A percentile compares a stretch with the other conserved stretches of the same genome.
These are phyloP conservation scores for Harpagus bidentatus DNA, from an alignment of 2,113 vertebrate genomes.

Conservation along the genomic window DNA sequence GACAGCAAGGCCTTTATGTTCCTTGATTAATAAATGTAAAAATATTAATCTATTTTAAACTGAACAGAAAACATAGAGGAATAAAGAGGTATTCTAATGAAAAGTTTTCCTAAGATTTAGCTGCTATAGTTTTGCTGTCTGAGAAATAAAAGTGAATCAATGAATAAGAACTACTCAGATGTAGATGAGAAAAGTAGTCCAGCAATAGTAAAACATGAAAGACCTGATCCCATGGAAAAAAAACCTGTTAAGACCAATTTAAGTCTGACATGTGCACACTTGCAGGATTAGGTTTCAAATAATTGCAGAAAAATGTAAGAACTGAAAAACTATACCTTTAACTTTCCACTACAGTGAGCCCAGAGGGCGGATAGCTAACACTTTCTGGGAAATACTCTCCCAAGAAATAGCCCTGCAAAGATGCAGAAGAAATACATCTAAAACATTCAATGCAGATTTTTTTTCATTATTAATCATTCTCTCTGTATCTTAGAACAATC, in stretches of 20 bases:
- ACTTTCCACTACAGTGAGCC: not conserved
- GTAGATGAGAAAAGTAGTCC: not conserved
- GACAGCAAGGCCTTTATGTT: not conserved
- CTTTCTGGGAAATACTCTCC: not conserved
- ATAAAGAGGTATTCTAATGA: not conserved
- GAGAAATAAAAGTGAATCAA: not conserved
- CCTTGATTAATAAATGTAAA: not conserved
- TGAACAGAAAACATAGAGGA: not conserved
- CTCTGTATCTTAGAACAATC: not conserved
- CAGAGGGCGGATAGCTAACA: not conserved
- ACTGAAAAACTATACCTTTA: not conserved
- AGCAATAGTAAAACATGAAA: not conserved
- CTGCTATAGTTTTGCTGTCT: not conserved
- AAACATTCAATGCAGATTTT: not conserved
- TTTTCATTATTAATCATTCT: not conserved
- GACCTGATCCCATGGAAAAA: not conserved
- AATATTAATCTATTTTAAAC: not conserved
- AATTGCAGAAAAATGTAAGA: not conserved
- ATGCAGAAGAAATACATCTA: not conserved
- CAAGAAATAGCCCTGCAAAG: not conserved
- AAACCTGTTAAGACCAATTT: not conserved
- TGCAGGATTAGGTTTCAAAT: not conserved
- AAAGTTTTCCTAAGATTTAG: not conserved
- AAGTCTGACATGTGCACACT: not conserved
- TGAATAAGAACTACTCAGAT: not conserved